Evolutionary conservation across 2,113 vertebrate species (phyloP).

Genomic region (Sporophila hypoxantha): DNA sequence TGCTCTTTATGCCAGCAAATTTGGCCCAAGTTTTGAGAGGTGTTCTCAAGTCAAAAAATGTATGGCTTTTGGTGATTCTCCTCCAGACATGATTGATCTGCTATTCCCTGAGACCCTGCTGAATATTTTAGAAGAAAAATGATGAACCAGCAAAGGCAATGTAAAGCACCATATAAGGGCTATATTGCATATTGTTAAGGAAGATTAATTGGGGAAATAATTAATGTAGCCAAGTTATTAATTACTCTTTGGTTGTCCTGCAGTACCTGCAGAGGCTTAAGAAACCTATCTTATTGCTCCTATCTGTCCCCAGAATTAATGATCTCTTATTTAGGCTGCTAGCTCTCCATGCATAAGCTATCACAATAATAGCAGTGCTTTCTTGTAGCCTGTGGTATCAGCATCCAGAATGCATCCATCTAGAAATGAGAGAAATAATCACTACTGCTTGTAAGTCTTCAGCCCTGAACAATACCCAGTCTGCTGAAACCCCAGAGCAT

Average conservation of each 20-base stretch:
- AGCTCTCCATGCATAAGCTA: constrained; percentile 12
- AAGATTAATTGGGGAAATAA: constrained; percentile 47
- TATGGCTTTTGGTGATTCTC: neutral
- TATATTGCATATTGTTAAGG: constrained; percentile 16
- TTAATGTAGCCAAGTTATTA: constrained; percentile 50
- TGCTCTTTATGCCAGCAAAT: neutral
- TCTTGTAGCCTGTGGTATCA: constrained; percentile 11
- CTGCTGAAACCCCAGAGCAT: neutral
- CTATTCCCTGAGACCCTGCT: neutral
- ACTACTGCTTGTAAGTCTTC: neutral
- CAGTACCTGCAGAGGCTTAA: constrained; percentile 23
- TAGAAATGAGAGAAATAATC: constrained; percentile 14
- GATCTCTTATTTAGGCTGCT: constrained; percentile 23
- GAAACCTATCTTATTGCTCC: constrained; percentile 8
- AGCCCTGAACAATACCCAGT: neutral
- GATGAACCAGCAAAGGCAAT: neutral
- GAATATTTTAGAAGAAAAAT: constrained; percentile 7
- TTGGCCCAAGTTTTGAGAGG: neutral
- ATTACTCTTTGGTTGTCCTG: constrained; percentile 23
- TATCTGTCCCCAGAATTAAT: constrained; percentile 42
- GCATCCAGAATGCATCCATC: constrained; percentile 1
- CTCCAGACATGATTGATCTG: neutral
- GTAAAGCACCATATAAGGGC: neutral
- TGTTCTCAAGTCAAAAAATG: neutral
- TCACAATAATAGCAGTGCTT: constrained; percentile 10